Base-by-base conservation (phyloP, 2,888 invertebrate genomes). In the Drosophila meridionalis region DNA sequence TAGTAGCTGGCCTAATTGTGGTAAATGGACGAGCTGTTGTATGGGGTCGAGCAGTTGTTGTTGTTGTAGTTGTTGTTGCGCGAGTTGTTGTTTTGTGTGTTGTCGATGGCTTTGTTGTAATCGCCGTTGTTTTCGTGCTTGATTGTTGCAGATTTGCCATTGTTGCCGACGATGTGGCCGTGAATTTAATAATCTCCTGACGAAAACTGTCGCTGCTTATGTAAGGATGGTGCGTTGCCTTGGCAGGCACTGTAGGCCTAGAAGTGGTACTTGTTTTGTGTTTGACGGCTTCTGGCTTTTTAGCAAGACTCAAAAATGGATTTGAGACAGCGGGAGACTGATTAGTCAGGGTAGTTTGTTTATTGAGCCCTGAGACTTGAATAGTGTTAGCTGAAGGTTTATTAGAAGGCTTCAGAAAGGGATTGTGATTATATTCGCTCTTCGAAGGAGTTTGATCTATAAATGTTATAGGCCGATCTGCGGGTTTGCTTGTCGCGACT, bases 181-280 rank as follows among this genome's bases (percentile, higher is more conserved):
- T 78, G 59, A 73, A 81, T 30, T 89, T 84, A 14, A 71, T 76
- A 52, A 74, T 36, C 56, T 81, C 87, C 9, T 83, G 53, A 20
- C 84, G 78, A 76, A 91, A 74, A 53, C 69, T 74, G 42, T 84
- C 77, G 71, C 89, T 91, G 36, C 78, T 82, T 30, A 84, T 67
- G 58, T 89, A 90, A 28, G 71, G 60, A 60, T 67, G 61, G 28
- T 67, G 53, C 43, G 63, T 58, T n/a, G 48, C 42, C 43, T 62
- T 66, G 12, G 45, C 32, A 36, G 70, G 20, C 20, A 32, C 67
- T 36, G 53, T n/a, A 12, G 84, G 73, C 34, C 8, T 70, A 36
- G 40, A 6, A 28, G 58, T 64, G 6, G 74, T 53, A 32, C 58
- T 68, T 52, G 20, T 34, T 4, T 14, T 48, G 6, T 61, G 55